Evolutionary conservation across 2,888 invertebrate genomes (phyloP), one percentile per base, ranked within the genome.

Genomic region (Timandra comae): DNA sequence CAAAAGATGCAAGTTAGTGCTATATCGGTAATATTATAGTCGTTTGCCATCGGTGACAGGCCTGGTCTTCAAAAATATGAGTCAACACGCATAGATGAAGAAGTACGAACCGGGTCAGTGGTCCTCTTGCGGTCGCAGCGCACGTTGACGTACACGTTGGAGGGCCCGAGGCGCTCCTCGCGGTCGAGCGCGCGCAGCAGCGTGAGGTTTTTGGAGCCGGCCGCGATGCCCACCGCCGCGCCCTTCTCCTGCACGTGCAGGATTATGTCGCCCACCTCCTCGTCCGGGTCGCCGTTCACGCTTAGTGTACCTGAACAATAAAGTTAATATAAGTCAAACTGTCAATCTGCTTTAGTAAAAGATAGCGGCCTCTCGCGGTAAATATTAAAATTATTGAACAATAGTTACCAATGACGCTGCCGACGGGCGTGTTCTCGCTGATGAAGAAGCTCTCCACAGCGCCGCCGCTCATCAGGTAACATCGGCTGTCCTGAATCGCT

Each of bases 391-490:
- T n/a, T n/a, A n/a, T n/a, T 9, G 13, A 21, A 16, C 29, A 3
- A 12, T 9, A 43, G 57, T 43, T 65, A 74, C 96, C 96, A 38
- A 96, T 90, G 29, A 91, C 88, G 49, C 92, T 91, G 42, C 95
- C 95, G 27, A 96, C 91, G 9, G 91, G 88, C 28, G 91, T 87
- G 64, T 95, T 94, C 84, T 97, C 97, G 67, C 92, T 91, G 53
- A 96, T 94, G 71, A 95, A 93, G 74, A 97, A 94, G 70, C 93
- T 96, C 71, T 95, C 96, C 29, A 95, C 95, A 1, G 96, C 95
- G 27, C 95, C 95, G 21, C 96, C 96, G 60, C 92, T 94, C 82
- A 95, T 93, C 66, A 97, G 82, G 76, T 94, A 97, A 69, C 97
- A 97, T 61, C 96, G 88, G 61, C 93, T 93, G 84, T 96, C 96